phyloP scores from a whole-genome alignment of 2,888 invertebrate species.

The Holacanthella duospinosa region DNA sequence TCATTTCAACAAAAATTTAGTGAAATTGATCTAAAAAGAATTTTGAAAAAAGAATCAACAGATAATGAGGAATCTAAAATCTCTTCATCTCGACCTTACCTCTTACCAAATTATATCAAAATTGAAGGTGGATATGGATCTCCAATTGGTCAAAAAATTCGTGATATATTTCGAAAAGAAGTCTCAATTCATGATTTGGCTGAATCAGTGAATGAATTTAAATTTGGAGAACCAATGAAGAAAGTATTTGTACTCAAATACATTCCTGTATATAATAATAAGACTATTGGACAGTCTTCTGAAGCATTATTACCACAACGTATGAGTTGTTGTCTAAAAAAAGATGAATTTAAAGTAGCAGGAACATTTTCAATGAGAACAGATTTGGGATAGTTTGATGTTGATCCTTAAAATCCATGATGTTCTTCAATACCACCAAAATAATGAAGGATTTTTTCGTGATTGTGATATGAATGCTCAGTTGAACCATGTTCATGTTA shows the following conservation, averaged over 20 bases:
- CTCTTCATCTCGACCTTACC: constrained; percentile 11
- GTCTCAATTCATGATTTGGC: constrained; percentile 25
- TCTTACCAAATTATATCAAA: constrained; percentile 33
- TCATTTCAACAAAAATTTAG: constrained; percentile 37
- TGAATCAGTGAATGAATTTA: constrained; percentile 28
- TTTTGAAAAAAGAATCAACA: constrained; percentile 14
- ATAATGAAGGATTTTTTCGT: no score
- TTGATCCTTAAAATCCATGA: no score
- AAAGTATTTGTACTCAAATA: constrained; percentile 35
- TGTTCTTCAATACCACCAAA: no score
- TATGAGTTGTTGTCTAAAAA: constrained; percentile 57
- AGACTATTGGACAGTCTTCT: neutral
- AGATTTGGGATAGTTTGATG: constrained; percentile 16
- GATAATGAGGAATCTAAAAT: constrained; percentile 1
- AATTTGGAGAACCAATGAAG: constrained; percentile 32
- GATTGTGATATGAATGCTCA: no score
- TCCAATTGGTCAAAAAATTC: constrained; percentile 28
- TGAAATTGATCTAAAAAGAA: constrained; percentile 12
- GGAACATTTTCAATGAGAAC: constrained; percentile 57
- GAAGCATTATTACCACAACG: constrained; percentile 49
- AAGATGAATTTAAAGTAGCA: constrained; percentile 58
- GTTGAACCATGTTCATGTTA: no score
- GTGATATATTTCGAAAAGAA: constrained; percentile 33
- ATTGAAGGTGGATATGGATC: constrained; percentile 30
- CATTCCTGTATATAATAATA: constrained; percentile 16